Percentiles rank a stretch among this genome's conserved stretches.
phyloP scores from a whole-genome alignment of 2,888 invertebrate species.

The Ceratothoa steindachneri region DNA sequence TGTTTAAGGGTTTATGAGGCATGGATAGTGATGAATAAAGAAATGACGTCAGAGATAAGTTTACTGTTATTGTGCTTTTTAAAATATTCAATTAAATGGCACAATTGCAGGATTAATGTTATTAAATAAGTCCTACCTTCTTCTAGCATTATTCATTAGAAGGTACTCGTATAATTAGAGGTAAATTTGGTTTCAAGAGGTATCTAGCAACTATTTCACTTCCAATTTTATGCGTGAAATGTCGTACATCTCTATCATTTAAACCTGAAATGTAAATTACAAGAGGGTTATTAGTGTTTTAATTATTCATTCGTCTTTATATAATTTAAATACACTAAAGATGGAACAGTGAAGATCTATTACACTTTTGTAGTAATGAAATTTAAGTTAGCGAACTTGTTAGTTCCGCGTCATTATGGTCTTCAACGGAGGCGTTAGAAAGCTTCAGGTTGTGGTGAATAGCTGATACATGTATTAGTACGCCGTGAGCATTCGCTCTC shows the following conservation, averaged over 20 bases:
- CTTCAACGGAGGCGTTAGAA: neutral
- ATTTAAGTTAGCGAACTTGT: neutral
- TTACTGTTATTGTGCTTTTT: too few relatives aligned
- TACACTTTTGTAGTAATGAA: too few relatives aligned
- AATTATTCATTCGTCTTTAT: too few relatives aligned
- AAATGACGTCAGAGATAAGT: too few relatives aligned
- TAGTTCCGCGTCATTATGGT: neutral
- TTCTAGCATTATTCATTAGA: neutral
- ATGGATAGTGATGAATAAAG: too few relatives aligned
- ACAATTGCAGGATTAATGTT: too few relatives aligned
- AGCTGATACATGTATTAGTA: neutral
- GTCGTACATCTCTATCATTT: neutral
- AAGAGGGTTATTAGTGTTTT: too few relatives aligned
- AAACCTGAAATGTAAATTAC: too few relatives aligned
- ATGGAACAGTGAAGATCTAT: too few relatives aligned
- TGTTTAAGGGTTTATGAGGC: too few relatives aligned
- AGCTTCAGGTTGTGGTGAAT: conserved; percentile 3
- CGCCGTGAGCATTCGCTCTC: conserved; percentile 13
- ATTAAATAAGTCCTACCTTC: neutral
- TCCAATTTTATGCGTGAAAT: neutral
- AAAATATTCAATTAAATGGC: too few relatives aligned
- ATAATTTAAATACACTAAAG: too few relatives aligned
- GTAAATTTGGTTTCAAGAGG: neutral
- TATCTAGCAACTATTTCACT: neutral
- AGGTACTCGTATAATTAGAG: neutral